Base-by-base conservation (phyloP, 2,113 vertebrate genomes). In the Falcunculus frontatus region DNA sequence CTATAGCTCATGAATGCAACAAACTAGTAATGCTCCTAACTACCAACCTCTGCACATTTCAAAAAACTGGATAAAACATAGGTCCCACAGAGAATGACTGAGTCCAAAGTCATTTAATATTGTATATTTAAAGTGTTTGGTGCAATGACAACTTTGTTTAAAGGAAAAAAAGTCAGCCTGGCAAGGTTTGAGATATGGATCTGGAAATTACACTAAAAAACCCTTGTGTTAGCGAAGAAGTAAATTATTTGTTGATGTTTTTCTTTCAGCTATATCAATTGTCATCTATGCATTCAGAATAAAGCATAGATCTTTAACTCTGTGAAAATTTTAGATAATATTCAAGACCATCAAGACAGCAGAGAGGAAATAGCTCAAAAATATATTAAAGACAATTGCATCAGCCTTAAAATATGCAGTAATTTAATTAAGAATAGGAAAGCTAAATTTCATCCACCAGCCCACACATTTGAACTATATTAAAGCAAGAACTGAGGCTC, bases 341-440 rank as follows among this genome's bases (percentile, higher is more conserved):
- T 86, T 88, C n/a, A 73, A 77, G 46, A 46, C 25, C 4, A 52
- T 67, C 30, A 35, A 70, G 46, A 65, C 10, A 93, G 39, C 11
- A 80, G 63, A 75, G 35, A 85, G 19, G 39, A 83, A 88, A 70
- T 50, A 85, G 7, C 13, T 85, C 49, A 73, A 95, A 96, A 93
- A 53, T 20, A 64, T 64, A 69, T 50, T 55, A 67, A 89, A 89
- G 26, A 84, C 41, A 81, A 55, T 63, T 90, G 7, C 1, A 1
- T 96, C 47, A 86, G 33, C 39, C 10, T 79, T 94, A 77, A 95
- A 87, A 80, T 88, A 90, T 11, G 25, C 15, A 80, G 55, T 90
- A 90, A 83, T 90, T 87, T 88, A 93, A 94, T 96, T 87, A 96
- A 90, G 75, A 88, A 57, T 25, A 70, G 3, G 63, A 91, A 91